Base-by-base conservation (phyloP, 2,113 vertebrate genomes). In the Beaufortia kweichowensis region DNA sequence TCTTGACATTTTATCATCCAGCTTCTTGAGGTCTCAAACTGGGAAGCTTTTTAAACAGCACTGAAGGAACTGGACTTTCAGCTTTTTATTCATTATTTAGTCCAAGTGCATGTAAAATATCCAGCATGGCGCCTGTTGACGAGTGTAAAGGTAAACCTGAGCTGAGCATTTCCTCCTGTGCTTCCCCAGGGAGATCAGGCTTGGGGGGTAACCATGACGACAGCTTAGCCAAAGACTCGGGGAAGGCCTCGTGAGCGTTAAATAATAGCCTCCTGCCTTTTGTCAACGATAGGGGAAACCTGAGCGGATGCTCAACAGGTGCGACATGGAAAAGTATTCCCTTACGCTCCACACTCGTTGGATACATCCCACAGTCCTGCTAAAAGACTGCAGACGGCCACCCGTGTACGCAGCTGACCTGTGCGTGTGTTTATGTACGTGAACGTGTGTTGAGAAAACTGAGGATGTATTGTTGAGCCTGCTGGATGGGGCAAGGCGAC, bases 381-480 rank as follows among this genome's bases (percentile, higher is more conserved):
- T 28, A 19, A 41, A 68, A 60, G 15, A 69, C 14, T 19, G 6
- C 11, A 17, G 63, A 63, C 68, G 46, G 74, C 24, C 60, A 31
- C 71, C 39, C 19, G 39, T 15, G 1, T 57, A 41, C 8, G 7
- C n/a, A n/a, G n/a, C n/a, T n/a, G 21, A 57, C 70, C 59, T 71
- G 75, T 11, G 53, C 82, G 74, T 84, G 86, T 83, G 74, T 87
- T 86, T 82, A 80, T 85, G 84, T 86, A 86, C 82, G 69, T 69
- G 61, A 65, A 76, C 81, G 62, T 77, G 17, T 24, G 69, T 79
- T 48, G 83, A 67, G 64, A 46, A 9, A 39, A 17, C 43, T 4
- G 15, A 46, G 15, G 43, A 46, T 17, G 12, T 46, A 46, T 17
- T 46, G 15, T 46, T 46, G 15, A 21, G 15, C 6, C 48, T n/a